These are phyloP conservation scores for Brachyistius frenatus DNA, from an alignment of 2,113 vertebrate genomes.

Conservation along the genomic window DNA sequence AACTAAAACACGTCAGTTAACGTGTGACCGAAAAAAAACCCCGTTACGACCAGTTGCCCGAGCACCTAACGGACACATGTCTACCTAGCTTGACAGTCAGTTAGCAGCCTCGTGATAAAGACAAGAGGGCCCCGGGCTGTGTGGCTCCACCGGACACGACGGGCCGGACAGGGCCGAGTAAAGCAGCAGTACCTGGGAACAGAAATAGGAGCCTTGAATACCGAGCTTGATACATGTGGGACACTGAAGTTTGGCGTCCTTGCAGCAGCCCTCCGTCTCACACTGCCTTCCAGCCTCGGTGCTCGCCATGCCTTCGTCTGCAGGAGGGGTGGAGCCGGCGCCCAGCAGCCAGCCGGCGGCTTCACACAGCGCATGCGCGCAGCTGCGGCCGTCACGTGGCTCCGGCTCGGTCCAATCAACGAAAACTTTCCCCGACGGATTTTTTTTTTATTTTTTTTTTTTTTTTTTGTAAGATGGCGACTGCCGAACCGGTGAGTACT, in stretches of 20 bases:
- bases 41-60: constrained; percentile 1
- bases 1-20: background rate
- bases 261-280: constrained; percentile 92
- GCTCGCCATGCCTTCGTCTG: constrained; percentile 93
- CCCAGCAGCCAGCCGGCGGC: constrained; percentile 30
- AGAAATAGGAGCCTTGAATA: constrained; percentile 97
- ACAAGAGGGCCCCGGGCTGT: constrained; percentile 44
- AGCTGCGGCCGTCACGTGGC: constrained; percentile 50
- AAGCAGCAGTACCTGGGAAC: constrained; percentile 91
- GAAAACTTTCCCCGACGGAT: constrained; percentile 68
- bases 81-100: constrained; percentile 66
- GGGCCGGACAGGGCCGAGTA: background rate
- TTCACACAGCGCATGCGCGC: constrained; percentile 60
- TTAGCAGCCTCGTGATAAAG: constrained; percentile 70
- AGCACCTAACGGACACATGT: constrained; percentile 21
- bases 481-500: constrained; percentile 96
- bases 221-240: constrained; percentile 98
- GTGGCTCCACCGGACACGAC: background rate
- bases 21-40: background rate
- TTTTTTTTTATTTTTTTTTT: too few species aligned
- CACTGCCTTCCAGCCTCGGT: constrained; percentile 91
- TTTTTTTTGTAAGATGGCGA: constrained; percentile 93
- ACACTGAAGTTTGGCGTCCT: constrained; percentile 97
- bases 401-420: constrained; percentile 62
- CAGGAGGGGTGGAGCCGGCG: constrained; percentile 68